Evolutionary conservation across 2,888 invertebrate species (phyloP).

Genomic region (Linyphia triangularis): DNA sequence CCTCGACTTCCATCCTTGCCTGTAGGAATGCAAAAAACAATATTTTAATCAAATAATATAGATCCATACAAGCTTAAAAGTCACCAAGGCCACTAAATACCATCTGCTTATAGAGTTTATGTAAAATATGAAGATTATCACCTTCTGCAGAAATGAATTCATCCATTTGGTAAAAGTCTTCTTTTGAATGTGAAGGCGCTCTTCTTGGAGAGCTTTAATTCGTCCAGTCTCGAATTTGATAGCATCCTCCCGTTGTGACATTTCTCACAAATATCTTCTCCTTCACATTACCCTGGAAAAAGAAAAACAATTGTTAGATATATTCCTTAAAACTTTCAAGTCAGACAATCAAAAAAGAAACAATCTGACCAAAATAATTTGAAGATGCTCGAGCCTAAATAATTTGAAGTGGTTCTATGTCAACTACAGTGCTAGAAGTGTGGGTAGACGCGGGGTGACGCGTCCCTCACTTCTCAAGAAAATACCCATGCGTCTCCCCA

Average conservation of each 20-base stretch:
- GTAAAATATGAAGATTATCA: no score
- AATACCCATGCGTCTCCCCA: no score
- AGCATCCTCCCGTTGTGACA: constrained; percentile 76
- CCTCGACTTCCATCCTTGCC: constrained; percentile 98
- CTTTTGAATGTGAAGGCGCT: constrained; percentile 98
- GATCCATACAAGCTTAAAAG: background rate
- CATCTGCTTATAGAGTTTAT: no score
- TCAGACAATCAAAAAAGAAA: background rate
- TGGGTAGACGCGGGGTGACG: no score
- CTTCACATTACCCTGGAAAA: constrained; percentile 69
- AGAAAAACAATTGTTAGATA: background rate
- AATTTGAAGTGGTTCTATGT: no score
- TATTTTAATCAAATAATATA: background rate
- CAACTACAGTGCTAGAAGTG: no score
- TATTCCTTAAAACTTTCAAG: background rate
- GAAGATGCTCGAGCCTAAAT: background rate
- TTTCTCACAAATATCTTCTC: constrained; percentile 21
- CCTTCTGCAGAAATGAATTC: constrained; percentile 97
- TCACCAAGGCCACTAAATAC: no score
- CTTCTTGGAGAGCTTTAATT: constrained; percentile 97
- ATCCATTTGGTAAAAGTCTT: constrained; percentile 99
- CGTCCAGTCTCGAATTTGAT: constrained; percentile 93
- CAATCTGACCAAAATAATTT: background rate
- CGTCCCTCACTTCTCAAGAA: no score
- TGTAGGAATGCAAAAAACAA: constrained; percentile 80